These are phyloP conservation scores for Thera obeliscata DNA, from an alignment of 2,888 invertebrate species.

Conservation along the genomic window DNA sequence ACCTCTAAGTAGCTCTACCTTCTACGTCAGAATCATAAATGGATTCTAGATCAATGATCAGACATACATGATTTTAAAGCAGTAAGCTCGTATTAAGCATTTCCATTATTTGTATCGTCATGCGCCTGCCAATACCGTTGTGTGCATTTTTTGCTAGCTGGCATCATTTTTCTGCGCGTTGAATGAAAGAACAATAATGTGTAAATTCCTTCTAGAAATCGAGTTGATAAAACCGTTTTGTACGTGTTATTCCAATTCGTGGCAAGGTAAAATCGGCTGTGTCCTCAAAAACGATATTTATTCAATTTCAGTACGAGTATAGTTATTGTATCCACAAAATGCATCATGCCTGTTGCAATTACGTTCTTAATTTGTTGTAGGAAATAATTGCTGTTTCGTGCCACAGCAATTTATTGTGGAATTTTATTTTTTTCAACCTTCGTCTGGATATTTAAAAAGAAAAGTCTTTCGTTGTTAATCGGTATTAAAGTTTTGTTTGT, in stretches of 20 bases:
- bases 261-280: too few relatives aligned
- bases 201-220: too few relatives aligned
- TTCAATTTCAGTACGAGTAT: too few relatives aligned
- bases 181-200: too few relatives aligned
- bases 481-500: neutral
- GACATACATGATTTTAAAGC: neutral
- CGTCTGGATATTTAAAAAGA: slow-evolving; percentile 4
- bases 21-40: neutral
- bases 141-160: too few relatives aligned
- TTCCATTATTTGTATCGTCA: too few relatives aligned
- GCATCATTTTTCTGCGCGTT: too few relatives aligned
- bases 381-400: slow-evolving; percentile 25
- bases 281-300: too few relatives aligned
- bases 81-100: neutral
- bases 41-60: neutral
- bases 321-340: slow-evolving; percentile 6
- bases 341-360: slow-evolving; percentile 14
- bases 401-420: slow-evolving; percentile 6
- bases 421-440: slow-evolving; percentile 14
- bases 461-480: slow-evolving; percentile 3
- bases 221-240: too few relatives aligned
- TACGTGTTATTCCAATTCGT: too few relatives aligned
- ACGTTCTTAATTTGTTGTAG: slow-evolving; percentile 14
- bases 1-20: slow-evolving; percentile 21
- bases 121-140: too few relatives aligned